Evolutionary conservation across 1,140 invertebrate species (phyloP).

Genomic region (Habropoda laboriosa): DNA sequence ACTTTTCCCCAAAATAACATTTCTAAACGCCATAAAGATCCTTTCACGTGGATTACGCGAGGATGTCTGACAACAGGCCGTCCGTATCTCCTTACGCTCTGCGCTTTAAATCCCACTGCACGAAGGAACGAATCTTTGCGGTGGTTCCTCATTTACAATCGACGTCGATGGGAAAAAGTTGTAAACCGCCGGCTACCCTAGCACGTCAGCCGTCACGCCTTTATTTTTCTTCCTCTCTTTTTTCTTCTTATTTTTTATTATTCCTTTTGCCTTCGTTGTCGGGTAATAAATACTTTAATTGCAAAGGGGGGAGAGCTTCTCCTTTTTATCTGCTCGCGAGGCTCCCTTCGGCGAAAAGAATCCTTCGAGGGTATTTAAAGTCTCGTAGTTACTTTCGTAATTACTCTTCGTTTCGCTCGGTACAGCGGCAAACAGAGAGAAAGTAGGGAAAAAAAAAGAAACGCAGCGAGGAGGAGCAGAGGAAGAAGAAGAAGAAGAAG

Average conservation of each 20-base stretch:
- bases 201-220: not conserved
- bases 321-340: not conserved
- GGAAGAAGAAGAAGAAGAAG: not conserved
- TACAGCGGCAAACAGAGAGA: not conserved
- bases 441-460: not conserved
- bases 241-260: no score
- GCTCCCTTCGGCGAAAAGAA: constrained; percentile 6
- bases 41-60: no score
- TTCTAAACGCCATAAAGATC: no score
- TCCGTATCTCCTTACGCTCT: not conserved
- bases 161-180: not conserved
- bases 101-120: no score
- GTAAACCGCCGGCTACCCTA: not conserved
- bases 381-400: constrained; percentile 42
- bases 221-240: no score
- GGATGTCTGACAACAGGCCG: not conserved
- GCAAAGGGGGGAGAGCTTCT: constrained; percentile 3
- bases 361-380: constrained; percentile 40
- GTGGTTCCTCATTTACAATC: not conserved
- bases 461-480: not conserved
- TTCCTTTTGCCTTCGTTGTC: not conserved
- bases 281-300: constrained; percentile 45
- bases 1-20: no score
- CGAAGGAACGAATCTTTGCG: not conserved
- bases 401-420: constrained; percentile 31